Conservation (phyloP, 2,113 vertebrate species). For the Patagioenas fasciata region DNA sequence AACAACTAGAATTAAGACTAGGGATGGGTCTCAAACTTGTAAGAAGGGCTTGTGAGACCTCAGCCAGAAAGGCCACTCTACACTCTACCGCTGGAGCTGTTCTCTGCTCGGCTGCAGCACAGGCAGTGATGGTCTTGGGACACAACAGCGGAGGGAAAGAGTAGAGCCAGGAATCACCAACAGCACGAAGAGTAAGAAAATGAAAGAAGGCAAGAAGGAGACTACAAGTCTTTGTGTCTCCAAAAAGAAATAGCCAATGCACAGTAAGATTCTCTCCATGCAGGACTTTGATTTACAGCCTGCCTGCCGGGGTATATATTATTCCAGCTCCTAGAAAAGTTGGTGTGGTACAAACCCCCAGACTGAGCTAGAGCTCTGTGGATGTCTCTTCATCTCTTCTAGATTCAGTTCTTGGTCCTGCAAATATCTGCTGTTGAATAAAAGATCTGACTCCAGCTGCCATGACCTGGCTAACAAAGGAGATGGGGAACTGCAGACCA, state of each 20-base stretch:
- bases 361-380: neutral
- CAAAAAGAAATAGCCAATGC: neutral
- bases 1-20: neutral
- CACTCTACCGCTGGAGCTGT: neutral
- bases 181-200: neutral
- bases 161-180: neutral
- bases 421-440: neutral
- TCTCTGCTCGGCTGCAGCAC: neutral
- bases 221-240: neutral
- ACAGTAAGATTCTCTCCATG: neutral
- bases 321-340: neutral
- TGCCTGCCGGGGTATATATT: conserved; percentile 7
- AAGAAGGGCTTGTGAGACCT: neutral
- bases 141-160: neutral
- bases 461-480: neutral
- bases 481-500: neutral
- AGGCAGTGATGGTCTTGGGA: neutral
- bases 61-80: neutral
- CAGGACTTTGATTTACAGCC: conserved; percentile 18
- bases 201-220: neutral
- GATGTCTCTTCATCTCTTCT: neutral
- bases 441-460: neutral
- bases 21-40: neutral
- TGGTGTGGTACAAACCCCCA: neutral
- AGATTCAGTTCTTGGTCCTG: neutral